Percentiles rank a stretch among this genome's conserved stretches.
Evolutionary conservation across 2,113 vertebrate genomes (phyloP).

Genomic region (Osmerus mordax): DNA sequence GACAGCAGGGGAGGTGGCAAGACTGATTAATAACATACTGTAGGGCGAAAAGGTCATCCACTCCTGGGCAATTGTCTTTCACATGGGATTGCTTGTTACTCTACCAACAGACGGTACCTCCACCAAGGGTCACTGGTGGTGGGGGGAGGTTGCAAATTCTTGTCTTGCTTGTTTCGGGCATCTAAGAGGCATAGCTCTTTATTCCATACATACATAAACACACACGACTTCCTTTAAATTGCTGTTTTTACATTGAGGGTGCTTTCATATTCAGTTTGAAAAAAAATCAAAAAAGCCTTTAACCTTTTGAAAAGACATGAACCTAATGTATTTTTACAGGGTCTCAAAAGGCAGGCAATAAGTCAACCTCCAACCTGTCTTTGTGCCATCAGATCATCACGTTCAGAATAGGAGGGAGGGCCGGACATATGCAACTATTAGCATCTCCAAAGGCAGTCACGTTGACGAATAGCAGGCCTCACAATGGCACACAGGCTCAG

Average conservation of each 20-base stretch:
- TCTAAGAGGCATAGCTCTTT: conserved; percentile 57
- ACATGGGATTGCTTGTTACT: conserved; percentile 63
- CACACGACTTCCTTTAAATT: conserved; percentile 32
- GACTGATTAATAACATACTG: conserved; percentile 65
- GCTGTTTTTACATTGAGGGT: conserved; percentile 41
- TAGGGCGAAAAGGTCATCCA: conserved; percentile 65
- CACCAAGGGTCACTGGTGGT: conserved; percentile 42
- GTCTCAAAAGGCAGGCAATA: conserved; percentile 62
- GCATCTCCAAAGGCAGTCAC: conserved; percentile 94
- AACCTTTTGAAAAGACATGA: conserved; percentile 39
- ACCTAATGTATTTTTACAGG: conserved; percentile 79
- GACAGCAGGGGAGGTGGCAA: conserved; percentile 32
- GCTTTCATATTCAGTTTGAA: conserved; percentile 47
- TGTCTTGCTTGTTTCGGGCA: conserved; percentile 40
- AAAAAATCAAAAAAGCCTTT: conserved; percentile 29
- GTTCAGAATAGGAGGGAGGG: conserved; percentile 75
- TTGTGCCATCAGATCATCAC: conserved; percentile 80
- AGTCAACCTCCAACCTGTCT: conserved; percentile 74
- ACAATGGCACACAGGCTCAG: conserved; percentile 83
- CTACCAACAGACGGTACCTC: conserved; percentile 43
- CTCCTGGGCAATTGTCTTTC: conserved; percentile 69
- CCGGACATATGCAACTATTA: conserved; percentile 86
- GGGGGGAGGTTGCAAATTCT: conserved; percentile 23
- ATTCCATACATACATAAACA: conserved; percentile 13
- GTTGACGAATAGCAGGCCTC: conserved; percentile 76